A percentile compares a stretch with the other conserved stretches of the same genome.
Conservation (phyloP, 2,888 invertebrate genomes). For the Euproctis similis region DNA sequence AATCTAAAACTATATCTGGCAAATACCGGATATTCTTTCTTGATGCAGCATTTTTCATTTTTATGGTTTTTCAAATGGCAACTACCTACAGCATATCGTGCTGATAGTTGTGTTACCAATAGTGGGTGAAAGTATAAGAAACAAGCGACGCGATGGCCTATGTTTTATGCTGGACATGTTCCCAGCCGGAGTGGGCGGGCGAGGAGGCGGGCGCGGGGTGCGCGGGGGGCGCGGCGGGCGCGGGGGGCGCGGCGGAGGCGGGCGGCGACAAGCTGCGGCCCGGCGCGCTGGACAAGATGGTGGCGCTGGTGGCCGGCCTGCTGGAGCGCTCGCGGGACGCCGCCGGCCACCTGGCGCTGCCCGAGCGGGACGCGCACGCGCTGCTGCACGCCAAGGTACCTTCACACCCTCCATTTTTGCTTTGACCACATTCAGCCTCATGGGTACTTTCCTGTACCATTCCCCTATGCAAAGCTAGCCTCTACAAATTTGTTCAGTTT, state of each 20-base stretch:
- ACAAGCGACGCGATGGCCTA: too few species aligned
- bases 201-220: slow-evolving; percentile 47
- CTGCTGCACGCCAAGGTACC: slow-evolving; percentile 89
- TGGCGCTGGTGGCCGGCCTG: slow-evolving; percentile 89
- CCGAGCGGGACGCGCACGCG: slow-evolving; percentile 86
- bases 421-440: too few species aligned
- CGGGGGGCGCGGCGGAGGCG: slow-evolving; percentile 38
- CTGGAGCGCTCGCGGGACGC: slow-evolving; percentile 91
- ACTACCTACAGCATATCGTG: too few species aligned
- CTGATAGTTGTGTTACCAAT: too few species aligned
- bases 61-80: not conserved
- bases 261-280: slow-evolving; percentile 85
- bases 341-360: slow-evolving; percentile 83
- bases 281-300: slow-evolving; percentile 96
- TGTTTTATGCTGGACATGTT: too few species aligned
- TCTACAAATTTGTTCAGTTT: too few species aligned
- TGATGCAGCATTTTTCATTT: not conserved
- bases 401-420: too few species aligned
- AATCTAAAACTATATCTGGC: too few species aligned
- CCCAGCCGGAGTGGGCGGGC: slow-evolving; percentile 49
- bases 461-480: too few species aligned
- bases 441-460: too few species aligned
- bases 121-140: too few species aligned
- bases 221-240: slow-evolving; percentile 48
- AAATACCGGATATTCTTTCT: too few species aligned